phyloP scores from a whole-genome alignment of 2,797 vertebrate species.

The Manis crassicaudata region DNA sequence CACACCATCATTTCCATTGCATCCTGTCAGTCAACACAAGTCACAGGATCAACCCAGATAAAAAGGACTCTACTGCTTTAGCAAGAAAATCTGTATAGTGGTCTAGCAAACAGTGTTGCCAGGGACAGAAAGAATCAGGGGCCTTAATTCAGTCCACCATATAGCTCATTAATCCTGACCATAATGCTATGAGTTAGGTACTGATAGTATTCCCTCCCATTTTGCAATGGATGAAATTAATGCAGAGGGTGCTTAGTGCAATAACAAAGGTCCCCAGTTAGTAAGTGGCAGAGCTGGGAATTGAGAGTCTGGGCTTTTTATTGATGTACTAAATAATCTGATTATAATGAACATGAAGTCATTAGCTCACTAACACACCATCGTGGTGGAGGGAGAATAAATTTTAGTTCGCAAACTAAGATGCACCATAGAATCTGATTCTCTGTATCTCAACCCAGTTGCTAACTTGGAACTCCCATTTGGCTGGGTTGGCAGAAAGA shows the following conservation, averaged over 20 bases:
- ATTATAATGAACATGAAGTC: not conserved
- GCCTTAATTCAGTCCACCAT: not conserved
- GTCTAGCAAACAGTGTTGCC: not conserved
- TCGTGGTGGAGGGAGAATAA: not conserved
- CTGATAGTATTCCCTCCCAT: not conserved
- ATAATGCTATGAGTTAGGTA: too few relatives aligned
- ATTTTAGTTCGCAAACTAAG: not conserved
- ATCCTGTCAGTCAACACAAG: not conserved
- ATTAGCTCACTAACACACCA: not conserved
- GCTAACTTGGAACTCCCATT: not conserved
- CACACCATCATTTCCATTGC: not conserved
- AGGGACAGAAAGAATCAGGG: not conserved
- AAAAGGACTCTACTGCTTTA: not conserved
- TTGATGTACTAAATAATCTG: not conserved
- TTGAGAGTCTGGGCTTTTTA: not conserved
- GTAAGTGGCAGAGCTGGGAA: not conserved
- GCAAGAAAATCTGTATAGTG: not conserved
- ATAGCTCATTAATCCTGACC: not conserved
- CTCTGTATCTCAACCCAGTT: not conserved
- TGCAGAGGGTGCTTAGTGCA: not conserved
- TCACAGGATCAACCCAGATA: not conserved
- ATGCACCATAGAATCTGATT: not conserved
- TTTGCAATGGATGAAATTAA: not conserved
- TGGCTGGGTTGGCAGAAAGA: not conserved
- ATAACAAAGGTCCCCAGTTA: not conserved